Conservation (phyloP, 2,113 vertebrate genomes). For the Chloebia gouldiae region DNA sequence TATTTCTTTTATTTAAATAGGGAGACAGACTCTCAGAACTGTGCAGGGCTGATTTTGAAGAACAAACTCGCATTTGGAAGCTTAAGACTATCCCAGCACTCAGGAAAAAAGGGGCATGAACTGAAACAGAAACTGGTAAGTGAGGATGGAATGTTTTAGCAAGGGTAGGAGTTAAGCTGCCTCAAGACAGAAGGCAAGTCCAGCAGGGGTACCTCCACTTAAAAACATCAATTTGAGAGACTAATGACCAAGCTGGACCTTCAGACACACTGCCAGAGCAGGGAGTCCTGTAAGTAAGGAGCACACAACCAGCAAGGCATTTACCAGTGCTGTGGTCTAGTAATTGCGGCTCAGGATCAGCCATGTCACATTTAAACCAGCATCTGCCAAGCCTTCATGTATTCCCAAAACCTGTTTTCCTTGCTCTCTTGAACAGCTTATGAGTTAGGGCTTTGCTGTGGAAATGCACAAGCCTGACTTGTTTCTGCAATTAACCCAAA, state of each 20-base stretch:
- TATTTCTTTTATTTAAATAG: not conserved
- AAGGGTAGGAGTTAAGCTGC: not conserved
- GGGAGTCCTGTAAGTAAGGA: not conserved
- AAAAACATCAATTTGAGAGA: not conserved
- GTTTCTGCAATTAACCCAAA: not conserved
- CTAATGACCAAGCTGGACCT: not conserved
- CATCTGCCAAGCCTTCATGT: not conserved
- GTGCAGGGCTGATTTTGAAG: accelerated
- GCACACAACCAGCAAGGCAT: not conserved
- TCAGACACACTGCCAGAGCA: not conserved
- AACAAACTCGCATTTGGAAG: not conserved
- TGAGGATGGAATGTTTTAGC: not conserved
- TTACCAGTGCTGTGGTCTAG: not conserved
- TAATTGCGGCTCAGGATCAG: not conserved
- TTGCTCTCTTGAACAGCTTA: not conserved
- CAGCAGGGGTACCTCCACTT: not conserved
- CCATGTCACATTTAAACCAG: not conserved
- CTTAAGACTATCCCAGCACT: not conserved
- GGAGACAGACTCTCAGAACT: not conserved
- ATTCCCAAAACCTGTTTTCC: not conserved
- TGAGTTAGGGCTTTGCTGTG: not conserved
- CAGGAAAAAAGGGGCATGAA: not conserved
- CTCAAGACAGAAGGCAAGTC: not conserved
- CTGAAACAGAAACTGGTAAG: not conserved
- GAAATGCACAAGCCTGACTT: not conserved